Percentiles rank a stretch among this genome's conserved stretches.
Evolutionary conservation across 2,797 vertebrate genomes (phyloP).

Genomic region (Sardinella longiceps): DNA sequence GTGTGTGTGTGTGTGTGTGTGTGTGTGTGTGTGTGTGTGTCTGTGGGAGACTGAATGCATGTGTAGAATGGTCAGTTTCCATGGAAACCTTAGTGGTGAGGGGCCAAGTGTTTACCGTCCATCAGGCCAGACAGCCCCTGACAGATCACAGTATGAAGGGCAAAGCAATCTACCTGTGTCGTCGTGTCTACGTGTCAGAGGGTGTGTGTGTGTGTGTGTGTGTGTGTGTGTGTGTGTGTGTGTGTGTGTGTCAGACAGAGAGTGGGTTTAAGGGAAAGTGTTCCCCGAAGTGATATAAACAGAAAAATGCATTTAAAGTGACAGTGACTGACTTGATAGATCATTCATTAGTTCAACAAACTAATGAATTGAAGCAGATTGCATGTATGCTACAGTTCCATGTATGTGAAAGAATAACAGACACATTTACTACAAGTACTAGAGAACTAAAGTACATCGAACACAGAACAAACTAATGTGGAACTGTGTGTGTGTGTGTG

Average conservation of each 20-base stretch:
- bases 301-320: no score
- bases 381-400: no score
- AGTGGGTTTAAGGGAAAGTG: background rate
- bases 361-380: no score
- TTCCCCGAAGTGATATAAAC: no score
- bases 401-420: no score
- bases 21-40: conserved; percentile 19
- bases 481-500: background rate
- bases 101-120: conserved; percentile 57
- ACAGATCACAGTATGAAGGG: conserved; percentile 65
- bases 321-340: no score
- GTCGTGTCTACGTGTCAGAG: conserved; percentile 55
- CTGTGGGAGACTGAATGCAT: background rate
- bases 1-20: conserved; percentile 6
- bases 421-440: no score
- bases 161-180: conserved; percentile 44
- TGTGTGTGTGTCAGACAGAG: background rate
- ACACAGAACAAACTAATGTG: no score
- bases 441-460: no score
- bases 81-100: conserved; percentile 60
- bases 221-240: conserved; percentile 7
- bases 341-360: no score
- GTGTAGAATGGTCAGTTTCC: conserved; percentile 52
- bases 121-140: conserved; percentile 64
- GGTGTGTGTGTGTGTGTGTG: conserved; percentile 65